Percentiles rank a stretch among this genome's conserved stretches.
Evolutionary conservation across 1,140 invertebrate genomes (phyloP).

Genomic region (Heliothis virescens): DNA sequence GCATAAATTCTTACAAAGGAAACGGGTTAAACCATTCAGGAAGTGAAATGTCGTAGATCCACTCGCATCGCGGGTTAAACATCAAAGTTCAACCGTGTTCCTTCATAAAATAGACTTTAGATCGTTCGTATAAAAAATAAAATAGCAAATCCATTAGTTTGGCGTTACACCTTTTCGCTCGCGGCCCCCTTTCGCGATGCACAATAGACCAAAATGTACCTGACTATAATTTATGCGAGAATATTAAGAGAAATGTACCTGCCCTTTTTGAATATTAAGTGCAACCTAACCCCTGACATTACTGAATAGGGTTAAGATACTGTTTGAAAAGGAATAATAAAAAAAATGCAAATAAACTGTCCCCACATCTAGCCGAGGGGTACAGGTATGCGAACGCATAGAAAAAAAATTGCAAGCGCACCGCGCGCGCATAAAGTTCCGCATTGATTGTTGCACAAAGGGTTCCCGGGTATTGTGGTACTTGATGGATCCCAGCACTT

Average conservation of each 20-base stretch:
- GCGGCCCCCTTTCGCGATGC: constrained; percentile 66
- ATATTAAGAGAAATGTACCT: constrained; percentile 86
- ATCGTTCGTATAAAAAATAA: constrained; percentile 56
- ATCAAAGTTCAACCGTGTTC: constrained; percentile 62
- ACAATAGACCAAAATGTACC: constrained; percentile 85
- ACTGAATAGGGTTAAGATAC: constrained; percentile 85
- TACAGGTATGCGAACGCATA: constrained; percentile 70
- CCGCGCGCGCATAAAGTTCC: constrained; percentile 72
- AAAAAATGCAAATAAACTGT: constrained; percentile 86
- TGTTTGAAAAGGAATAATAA: constrained; percentile 85
- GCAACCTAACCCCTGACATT: constrained; percentile 86
- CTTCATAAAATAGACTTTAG: constrained; percentile 56
- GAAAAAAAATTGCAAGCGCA: constrained; percentile 80
- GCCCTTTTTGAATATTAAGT: constrained; percentile 87
- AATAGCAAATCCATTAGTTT: constrained; percentile 56
- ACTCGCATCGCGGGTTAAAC: constrained; percentile 64
- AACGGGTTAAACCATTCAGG: constrained; percentile 85
- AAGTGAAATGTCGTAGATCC: constrained; percentile 82
- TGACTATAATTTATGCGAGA: constrained; percentile 87
- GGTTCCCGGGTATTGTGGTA: constrained; percentile 57
- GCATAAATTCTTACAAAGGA: constrained; percentile 86
- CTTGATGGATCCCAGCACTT: constrained; percentile 75
- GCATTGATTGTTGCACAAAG: constrained; percentile 61
- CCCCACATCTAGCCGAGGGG: constrained; percentile 75
- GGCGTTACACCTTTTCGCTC: constrained; percentile 66